Percentiles rank a stretch among this genome's conserved stretches.
Evolutionary conservation across 2,113 vertebrate genomes (phyloP).

Genomic region (Chloroceryle aenea): DNA sequence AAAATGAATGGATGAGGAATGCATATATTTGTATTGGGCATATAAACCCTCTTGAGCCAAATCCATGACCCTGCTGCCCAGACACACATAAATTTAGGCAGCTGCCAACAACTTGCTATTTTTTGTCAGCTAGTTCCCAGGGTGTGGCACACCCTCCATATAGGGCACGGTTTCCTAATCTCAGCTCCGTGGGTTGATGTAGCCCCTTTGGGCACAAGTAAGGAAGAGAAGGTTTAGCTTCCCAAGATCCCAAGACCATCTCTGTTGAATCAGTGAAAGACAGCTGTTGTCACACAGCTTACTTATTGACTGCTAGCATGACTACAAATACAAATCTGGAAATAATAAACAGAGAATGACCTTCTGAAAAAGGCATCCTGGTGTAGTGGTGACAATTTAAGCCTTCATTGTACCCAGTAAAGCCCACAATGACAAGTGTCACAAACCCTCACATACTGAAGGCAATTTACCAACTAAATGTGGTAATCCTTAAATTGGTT

Average conservation of each 20-base stretch:
- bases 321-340: background rate
- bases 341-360: background rate
- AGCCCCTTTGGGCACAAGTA: background rate
- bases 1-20: background rate
- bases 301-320: background rate
- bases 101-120: background rate
- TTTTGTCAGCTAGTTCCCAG: background rate
- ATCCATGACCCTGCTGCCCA: background rate
- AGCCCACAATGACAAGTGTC: background rate
- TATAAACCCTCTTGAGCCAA: background rate
- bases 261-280: background rate
- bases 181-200: background rate
- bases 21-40: background rate
- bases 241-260: background rate
- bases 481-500: background rate
- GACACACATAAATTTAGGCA: background rate
- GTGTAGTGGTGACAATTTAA: background rate
- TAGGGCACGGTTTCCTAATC: accelerated
- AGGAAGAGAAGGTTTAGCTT: background rate
- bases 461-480: background rate
- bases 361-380: background rate
- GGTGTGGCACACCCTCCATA: background rate
- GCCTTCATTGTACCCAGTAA: background rate
- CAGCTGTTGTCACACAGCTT: background rate
- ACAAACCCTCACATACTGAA: background rate